A percentile compares a stretch with the other conserved stretches of the same genome.
Evolutionary conservation across 2,888 invertebrate species (phyloP).

Genomic region (Craniophora ligustri): DNA sequence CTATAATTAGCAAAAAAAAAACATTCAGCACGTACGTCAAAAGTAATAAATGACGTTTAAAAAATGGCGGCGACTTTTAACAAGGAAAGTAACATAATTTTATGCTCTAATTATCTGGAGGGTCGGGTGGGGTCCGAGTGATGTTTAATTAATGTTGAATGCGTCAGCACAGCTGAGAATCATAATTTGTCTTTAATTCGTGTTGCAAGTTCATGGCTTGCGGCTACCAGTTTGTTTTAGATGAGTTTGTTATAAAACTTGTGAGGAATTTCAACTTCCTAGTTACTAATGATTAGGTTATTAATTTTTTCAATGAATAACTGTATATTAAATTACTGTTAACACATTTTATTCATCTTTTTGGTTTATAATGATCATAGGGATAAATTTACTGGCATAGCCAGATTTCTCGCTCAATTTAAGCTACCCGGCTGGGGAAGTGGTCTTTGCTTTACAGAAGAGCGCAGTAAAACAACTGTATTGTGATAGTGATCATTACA

Average conservation of each 20-base stretch:
- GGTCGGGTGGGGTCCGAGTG: conserved; percentile 8
- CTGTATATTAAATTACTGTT: too few relatives aligned
- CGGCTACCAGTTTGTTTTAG: not conserved
- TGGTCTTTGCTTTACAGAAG: too few relatives aligned
- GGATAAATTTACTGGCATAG: too few relatives aligned
- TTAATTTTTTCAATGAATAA: too few relatives aligned
- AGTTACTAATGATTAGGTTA: too few relatives aligned
- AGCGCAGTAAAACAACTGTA: too few relatives aligned
- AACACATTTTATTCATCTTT: too few relatives aligned
- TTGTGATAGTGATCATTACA: too few relatives aligned
- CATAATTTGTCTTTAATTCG: not conserved
- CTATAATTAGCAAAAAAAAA: conserved; percentile 40
- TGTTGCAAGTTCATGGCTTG: not conserved
- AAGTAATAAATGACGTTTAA: conserved; percentile 21
- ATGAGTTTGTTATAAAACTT: not conserved
- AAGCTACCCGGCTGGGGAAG: too few relatives aligned
- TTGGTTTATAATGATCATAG: too few relatives aligned
- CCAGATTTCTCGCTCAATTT: too few relatives aligned
- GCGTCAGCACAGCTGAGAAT: conserved; percentile 5
- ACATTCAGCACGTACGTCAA: conserved; percentile 5
- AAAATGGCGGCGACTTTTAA: conserved; percentile 18
- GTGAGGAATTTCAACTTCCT: too few relatives aligned
- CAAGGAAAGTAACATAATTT: conserved; percentile 24
- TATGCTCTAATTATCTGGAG: conserved; percentile 14
- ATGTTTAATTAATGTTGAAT: conserved; percentile 28